Evolutionary conservation across 2,113 vertebrate species (phyloP).

Genomic region (Struthidea cinerea): DNA sequence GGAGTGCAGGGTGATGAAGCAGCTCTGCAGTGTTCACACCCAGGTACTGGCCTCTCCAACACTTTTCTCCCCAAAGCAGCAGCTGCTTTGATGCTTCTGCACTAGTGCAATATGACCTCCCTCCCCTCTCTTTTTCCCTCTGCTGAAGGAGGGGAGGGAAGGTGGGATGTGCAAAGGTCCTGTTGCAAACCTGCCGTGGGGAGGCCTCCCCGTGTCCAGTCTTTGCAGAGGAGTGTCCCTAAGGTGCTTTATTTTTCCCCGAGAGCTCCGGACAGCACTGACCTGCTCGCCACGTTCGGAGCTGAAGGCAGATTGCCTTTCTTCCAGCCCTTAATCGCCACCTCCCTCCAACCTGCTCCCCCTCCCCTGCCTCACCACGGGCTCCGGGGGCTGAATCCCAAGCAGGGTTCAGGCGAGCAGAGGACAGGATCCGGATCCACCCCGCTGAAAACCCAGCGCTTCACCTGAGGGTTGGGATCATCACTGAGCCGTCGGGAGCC

Average conservation of each 20-base stretch:
- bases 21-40: not conserved
- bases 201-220: not conserved
- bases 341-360: not conserved
- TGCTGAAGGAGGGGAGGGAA: not conserved
- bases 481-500: not conserved
- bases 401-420: not conserved
- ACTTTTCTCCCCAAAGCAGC: not conserved
- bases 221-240: not conserved
- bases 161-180: not conserved
- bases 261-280: not conserved
- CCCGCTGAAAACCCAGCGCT: rapidly evolving
- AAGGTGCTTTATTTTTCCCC: not conserved
- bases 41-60: not conserved
- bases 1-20: not conserved
- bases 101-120: not conserved
- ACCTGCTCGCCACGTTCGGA: not conserved
- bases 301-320: not conserved
- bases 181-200: not conserved
- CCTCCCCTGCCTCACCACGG: not conserved
- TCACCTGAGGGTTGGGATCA: not conserved
- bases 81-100: not conserved
- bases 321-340: not conserved
- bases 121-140: not conserved
- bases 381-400: not conserved
- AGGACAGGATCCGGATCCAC: not conserved